phyloP scores from a whole-genome alignment of 1,140 invertebrate species.

The Cydia splendana region DNA sequence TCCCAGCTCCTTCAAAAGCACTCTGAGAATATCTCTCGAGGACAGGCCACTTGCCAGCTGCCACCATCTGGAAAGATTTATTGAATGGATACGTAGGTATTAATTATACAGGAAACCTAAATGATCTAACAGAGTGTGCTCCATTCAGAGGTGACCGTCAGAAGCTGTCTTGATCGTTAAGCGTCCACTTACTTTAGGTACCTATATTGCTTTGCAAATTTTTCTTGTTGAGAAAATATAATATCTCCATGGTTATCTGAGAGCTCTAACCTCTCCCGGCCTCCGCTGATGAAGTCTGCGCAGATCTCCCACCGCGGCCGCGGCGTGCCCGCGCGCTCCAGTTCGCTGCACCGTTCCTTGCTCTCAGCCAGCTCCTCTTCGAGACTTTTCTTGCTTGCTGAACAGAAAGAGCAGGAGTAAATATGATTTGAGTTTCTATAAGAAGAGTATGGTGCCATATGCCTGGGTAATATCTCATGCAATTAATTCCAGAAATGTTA shows the following conservation, averaged over 20 bases:
- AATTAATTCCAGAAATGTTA: too few relatives aligned
- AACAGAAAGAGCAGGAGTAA: not conserved
- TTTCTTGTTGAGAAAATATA: too few relatives aligned
- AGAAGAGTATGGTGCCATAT: too few relatives aligned
- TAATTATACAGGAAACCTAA: too few relatives aligned
- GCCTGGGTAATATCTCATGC: too few relatives aligned
- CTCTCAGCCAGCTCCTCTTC: constrained; percentile 70
- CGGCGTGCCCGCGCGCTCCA: constrained; percentile 73
- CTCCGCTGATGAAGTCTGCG: constrained; percentile 74
- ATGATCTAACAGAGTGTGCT: too few relatives aligned
- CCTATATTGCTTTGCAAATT: too few relatives aligned
- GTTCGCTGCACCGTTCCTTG: constrained; percentile 67
- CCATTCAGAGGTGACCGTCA: too few relatives aligned
- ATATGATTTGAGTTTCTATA: too few relatives aligned
- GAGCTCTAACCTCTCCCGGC: constrained; percentile 57
- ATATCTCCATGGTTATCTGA: too few relatives aligned
- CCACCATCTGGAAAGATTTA: constrained; percentile 59
- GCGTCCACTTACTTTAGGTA: too few relatives aligned
- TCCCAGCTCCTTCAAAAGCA: constrained; percentile 73
- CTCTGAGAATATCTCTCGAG: constrained; percentile 67
- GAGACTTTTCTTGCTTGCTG: constrained; percentile 57
- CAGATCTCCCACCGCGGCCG: constrained; percentile 76
- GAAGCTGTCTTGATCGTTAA: too few relatives aligned
- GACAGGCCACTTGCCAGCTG: constrained; percentile 65
- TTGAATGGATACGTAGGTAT: not conserved